Evolutionary conservation across 2,888 invertebrate species (phyloP), one percentile per base, ranked within the genome.

Genomic region (Campaea margaritaria): DNA sequence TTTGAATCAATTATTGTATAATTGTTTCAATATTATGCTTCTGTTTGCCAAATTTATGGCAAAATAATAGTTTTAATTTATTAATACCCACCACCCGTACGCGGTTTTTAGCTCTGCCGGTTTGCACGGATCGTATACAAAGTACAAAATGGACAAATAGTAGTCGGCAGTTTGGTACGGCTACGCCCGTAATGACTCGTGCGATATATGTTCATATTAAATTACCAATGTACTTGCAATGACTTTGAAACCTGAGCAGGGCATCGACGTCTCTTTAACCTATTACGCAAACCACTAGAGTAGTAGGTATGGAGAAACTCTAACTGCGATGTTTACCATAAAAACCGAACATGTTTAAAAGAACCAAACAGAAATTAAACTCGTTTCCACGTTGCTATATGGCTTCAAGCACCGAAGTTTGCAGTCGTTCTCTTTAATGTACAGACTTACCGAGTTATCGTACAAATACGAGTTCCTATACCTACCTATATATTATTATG

Each of bases 391-490:
- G 39, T 47, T 48, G 43, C 51, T 56, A 52, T 56, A 56, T 47
- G 60, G 46, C 43, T 61, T 56, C 60, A 48, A 61, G 60, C 55
- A 56, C 47, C 51, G 31, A 56, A 60, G 55, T 60, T 60, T 27
- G 51, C 13, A 68, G 58, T 66, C 69, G 64, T 72, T 73, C 70
- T 60, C 66, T 68, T 70, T 72, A 71, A 66, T 69, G 66, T 67
- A 65, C 65, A 55, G 31, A 52, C 56, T 56, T 49, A 49, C 52
- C 31, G 52, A 62, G 55, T 56, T 61, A 59, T 61, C 60, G 55
- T 51, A 55, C 47, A 56, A 56, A 56, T 47, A 61, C 55, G n/a
- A n/a, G n/a, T n/a, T n/a, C n/a, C n/a, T n/a, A n/a, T n/a, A n/a
- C n/a, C n/a, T n/a, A 56, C 51, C 43, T 21, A 21, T 5, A 5